These are phyloP conservation scores for Polyodon spathula DNA, from an alignment of 2,113 vertebrate species.

Conservation along the genomic window DNA sequence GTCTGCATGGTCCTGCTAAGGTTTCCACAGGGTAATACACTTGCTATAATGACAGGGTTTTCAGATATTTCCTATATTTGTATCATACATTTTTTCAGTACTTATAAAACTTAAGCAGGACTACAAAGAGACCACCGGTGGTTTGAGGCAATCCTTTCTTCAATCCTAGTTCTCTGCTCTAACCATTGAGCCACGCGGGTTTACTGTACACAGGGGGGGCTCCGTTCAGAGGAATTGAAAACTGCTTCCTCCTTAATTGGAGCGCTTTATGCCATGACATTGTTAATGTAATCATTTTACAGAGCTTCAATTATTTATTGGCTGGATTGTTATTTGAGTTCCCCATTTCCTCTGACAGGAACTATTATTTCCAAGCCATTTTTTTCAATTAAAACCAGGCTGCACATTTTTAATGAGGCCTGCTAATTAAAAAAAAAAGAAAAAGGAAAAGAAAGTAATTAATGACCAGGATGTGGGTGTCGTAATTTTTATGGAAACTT, in stretches of 20 bases:
- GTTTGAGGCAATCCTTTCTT: no score
- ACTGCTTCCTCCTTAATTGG: conserved; percentile 2
- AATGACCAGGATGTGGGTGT: background rate
- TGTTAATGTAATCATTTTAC: conserved; percentile 6
- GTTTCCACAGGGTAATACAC: no score
- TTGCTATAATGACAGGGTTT: no score
- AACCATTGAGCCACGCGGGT: no score
- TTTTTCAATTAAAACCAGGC: conserved; percentile 10
- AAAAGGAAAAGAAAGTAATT: conserved; percentile 4
- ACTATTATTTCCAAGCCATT: conserved; percentile 5
- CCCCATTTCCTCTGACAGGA: background rate
- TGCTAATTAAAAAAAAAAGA: background rate
- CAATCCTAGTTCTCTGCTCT: no score
- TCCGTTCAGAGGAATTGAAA: no score
- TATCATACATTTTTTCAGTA: no score
- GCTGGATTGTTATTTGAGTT: background rate
- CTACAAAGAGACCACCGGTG: no score
- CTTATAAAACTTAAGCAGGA: no score
- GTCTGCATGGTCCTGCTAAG: no score
- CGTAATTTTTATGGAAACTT: background rate
- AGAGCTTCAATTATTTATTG: conserved; percentile 4
- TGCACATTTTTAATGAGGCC: conserved; percentile 3
- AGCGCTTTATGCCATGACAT: conserved; percentile 7
- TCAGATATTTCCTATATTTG: no score
- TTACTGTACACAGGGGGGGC: no score